Percentiles rank a stretch among this genome's conserved stretches.
Evolutionary conservation across 2,888 invertebrate species (phyloP).

Genomic region (Hyalella azteca): DNA sequence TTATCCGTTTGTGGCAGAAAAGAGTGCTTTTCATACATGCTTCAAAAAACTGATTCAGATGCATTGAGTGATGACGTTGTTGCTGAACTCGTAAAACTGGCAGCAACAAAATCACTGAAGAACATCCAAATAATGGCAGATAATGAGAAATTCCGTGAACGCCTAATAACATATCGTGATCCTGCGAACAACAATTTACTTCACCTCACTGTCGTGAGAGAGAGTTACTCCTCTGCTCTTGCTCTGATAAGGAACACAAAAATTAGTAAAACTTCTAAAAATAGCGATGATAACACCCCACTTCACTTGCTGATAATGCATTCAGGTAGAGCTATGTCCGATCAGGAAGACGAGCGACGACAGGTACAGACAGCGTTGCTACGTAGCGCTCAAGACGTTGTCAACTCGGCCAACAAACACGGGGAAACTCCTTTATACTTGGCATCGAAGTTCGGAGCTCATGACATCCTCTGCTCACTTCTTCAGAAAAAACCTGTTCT

Average conservation of each 20-base stretch:
- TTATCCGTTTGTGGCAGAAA: too few species aligned
- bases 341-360: neutral
- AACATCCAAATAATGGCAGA: neutral
- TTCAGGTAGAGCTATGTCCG: too few species aligned
- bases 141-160: neutral
- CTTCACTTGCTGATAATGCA: neutral
- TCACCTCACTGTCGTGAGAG: neutral
- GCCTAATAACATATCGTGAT: neutral
- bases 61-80: neutral
- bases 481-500: neutral
- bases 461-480: neutral
- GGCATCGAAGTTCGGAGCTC: neutral
- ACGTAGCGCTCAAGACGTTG: neutral
- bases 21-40: neutral
- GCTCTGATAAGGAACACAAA: neutral
- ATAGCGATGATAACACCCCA: neutral
- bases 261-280: neutral
- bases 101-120: neutral
- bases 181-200: neutral
- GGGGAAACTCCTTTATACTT: conserved; percentile 10
- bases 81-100: neutral
- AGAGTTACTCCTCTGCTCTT: neutral
- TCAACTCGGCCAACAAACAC: neutral
- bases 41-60: neutral
- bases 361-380: neutral